phyloP scores from a whole-genome alignment of 2,797 vertebrate species.

The Etheostoma nigrum region DNA sequence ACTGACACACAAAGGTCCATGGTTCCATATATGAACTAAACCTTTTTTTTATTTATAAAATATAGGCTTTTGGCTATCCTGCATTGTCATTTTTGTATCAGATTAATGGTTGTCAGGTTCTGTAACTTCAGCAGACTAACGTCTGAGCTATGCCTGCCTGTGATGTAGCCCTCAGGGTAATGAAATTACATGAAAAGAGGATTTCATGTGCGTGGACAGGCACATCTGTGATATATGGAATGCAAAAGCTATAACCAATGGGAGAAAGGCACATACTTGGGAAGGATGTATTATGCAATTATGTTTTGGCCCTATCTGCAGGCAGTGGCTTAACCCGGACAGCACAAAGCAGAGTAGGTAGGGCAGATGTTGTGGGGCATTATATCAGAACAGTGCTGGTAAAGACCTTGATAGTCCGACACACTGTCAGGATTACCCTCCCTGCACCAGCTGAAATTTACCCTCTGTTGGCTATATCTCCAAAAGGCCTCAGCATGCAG shows the following conservation, averaged over 20 bases:
- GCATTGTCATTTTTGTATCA: slow-evolving; percentile 28
- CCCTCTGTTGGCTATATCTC: slow-evolving; percentile 23
- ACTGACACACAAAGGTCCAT: background rate
- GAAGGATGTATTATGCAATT: slow-evolving; percentile 51
- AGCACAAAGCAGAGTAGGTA: slow-evolving; percentile 21
- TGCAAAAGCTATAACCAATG: slow-evolving; percentile 63
- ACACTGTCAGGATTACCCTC: slow-evolving; percentile 27
- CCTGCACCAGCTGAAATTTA: slow-evolving; percentile 35
- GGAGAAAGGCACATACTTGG: slow-evolving; percentile 46
- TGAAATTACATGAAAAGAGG: slow-evolving; percentile 71
- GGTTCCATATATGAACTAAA: background rate
- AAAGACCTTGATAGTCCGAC: slow-evolving; percentile 35
- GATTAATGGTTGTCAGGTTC: background rate
- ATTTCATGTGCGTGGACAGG: slow-evolving; percentile 78
- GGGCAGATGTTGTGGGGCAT: slow-evolving; percentile 25
- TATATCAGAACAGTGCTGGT: slow-evolving; percentile 31
- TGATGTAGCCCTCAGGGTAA: slow-evolving; percentile 11
- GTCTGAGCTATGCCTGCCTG: background rate
- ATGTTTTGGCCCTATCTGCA: slow-evolving; percentile 32
- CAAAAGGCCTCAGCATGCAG: slow-evolving; percentile 40
- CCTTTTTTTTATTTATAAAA: background rate
- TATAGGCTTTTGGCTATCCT: slow-evolving; percentile 2
- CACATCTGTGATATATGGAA: slow-evolving; percentile 82
- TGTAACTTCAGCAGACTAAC: slow-evolving; percentile 9
- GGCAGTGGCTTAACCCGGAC: slow-evolving; percentile 33